Evolutionary conservation across 1,140 invertebrate genomes (phyloP).

Genomic region (Lutraria rhynchaena): DNA sequence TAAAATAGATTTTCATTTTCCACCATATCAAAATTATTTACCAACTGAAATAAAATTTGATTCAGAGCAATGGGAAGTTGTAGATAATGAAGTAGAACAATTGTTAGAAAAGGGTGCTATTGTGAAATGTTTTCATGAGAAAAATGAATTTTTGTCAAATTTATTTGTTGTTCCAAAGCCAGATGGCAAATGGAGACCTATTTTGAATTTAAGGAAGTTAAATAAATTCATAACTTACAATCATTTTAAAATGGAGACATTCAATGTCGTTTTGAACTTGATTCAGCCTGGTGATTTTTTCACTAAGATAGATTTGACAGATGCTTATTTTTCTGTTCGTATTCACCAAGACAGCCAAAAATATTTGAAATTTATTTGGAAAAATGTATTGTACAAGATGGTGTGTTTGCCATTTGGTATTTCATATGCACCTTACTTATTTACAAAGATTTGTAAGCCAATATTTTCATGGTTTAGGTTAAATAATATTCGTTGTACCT

Average conservation of each 20-base stretch:
- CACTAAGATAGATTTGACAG: not conserved
- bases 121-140: not conserved
- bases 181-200: not conserved
- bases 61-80: conserved; percentile 1
- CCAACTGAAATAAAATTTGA: conserved; percentile 39
- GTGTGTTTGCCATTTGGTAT: not conserved
- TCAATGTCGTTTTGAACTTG: conserved; percentile 19
- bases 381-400: not conserved
- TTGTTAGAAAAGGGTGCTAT: conserved; percentile 35
- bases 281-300: conserved; percentile 13
- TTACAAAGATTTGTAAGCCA: conserved; percentile 49
- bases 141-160: conserved; percentile 12
- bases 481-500: conserved; percentile 32
- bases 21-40: conserved; percentile 7
- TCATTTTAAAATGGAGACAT: conserved; percentile 2
- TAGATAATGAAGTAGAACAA: not conserved
- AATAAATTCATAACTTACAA: not conserved
- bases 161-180: conserved; percentile 42
- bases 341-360: not conserved
- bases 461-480: conserved; percentile 34
- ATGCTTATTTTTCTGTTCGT: not conserved
- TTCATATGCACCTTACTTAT: not conserved
- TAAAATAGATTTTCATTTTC: conserved; percentile 10
- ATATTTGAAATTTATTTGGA: conserved; percentile 19
- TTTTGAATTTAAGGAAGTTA: not conserved